Conservation (phyloP, 2,888 invertebrate species). For the Bhutanitis thaidina region DNA sequence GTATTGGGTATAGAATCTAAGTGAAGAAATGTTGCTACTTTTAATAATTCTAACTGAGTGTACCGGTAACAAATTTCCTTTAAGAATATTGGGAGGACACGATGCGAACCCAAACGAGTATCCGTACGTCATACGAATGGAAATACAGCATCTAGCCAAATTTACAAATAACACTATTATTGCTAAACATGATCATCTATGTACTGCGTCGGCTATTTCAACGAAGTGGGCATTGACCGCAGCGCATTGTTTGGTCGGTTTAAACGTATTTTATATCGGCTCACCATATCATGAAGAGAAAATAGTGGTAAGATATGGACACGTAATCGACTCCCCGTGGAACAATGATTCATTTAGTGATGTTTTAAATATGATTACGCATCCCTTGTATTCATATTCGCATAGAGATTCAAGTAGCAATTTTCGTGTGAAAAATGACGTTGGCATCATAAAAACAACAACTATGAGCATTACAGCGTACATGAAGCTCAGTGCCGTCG, state of each 20-base stretch:
- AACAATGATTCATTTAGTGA: constrained; percentile 1
- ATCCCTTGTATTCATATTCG: not conserved
- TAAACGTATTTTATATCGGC: not conserved
- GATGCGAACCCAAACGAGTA: not conserved
- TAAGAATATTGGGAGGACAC: constrained; percentile 3
- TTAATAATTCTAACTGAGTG: not conserved
- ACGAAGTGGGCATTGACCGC: constrained; percentile 6
- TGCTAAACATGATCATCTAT: not conserved
- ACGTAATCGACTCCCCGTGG: not conserved
- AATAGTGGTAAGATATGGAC: constrained; percentile 7
- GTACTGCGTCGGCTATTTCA: constrained; percentile 7
- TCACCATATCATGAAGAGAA: not conserved
- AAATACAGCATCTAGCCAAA: not conserved
- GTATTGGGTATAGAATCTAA: too few species aligned
- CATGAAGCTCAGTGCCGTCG: constrained; percentile 5
- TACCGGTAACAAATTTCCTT: not conserved
- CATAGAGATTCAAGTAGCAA: not conserved
- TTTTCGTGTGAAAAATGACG: not conserved
- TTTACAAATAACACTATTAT: not conserved
- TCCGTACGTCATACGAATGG: constrained; percentile 7
- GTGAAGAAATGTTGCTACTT: too few species aligned
- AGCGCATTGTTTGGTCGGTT: constrained; percentile 2
- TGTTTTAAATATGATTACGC: not conserved
- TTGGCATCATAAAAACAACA: not conserved
- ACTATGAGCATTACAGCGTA: not conserved